Base-by-base conservation (phyloP, 2,888 invertebrate species). In the Andrena bicolor region DNA sequence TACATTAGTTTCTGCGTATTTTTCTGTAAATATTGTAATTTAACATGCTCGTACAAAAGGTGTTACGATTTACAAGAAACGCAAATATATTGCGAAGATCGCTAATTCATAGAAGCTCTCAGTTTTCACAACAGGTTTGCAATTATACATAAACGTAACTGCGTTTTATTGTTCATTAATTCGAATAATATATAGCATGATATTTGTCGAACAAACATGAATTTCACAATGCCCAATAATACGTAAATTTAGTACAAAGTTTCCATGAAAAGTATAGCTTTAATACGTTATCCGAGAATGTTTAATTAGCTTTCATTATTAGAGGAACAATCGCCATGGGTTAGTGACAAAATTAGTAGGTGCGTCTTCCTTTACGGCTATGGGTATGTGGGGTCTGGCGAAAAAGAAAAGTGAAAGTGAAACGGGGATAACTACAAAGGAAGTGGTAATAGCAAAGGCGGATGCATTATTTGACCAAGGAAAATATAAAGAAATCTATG, bases 401-500 rank as follows among this genome's bases (percentile, higher is more conserved):
- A 89, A 86, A 16, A 77, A 80, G 70, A 90, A 84, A 30, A 71
- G 84, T 23, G 90, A 88, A 73, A 90, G 80, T 75, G 90, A 88
- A 80, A 87, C 86, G 23, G 90, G 89, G 80, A 91, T 93, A 63
- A 91, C 90, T 26, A 82, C 86, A 0, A 92, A 88, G 75, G 92
- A 93, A 75, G 92, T 95, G 74, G 85, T 95, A 49, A 86, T 96
- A 65, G 94, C 95, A 83, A 95, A 95, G 90, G 96, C 96, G 13
- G 97, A 97, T 94, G 94, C 94, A 73, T 93, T 96, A 68, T 97
- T 95, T 93, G 96, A 96, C 80, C 95, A 95, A 89, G 96, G 95
- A 61, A 95, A 95, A 85, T 96, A 96, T 93, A 95, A 96, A 82
- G 96, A 96, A 90, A 96, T 96, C 73, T 96, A 96, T 87, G 95